phyloP scores from a whole-genome alignment of 2,797 vertebrate genomes.

The Chelmon rostratus region DNA sequence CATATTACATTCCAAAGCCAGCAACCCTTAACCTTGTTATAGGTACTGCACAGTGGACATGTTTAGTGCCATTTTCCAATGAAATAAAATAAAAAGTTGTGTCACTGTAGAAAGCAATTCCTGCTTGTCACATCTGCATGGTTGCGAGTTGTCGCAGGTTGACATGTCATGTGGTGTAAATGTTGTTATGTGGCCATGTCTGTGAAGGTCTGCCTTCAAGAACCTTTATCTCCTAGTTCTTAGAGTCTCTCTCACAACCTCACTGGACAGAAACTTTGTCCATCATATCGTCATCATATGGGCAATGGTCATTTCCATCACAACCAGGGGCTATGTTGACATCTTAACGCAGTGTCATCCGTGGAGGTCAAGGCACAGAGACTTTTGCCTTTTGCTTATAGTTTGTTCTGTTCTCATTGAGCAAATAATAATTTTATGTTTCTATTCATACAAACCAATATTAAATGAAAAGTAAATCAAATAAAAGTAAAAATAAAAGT shows the following conservation, averaged over 20 bases:
- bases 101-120: background rate
- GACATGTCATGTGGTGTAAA: background rate
- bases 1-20: constrained; percentile 22
- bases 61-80: background rate
- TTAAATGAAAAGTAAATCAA: too few species aligned
- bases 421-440: too few species aligned
- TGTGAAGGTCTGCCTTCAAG: too few species aligned
- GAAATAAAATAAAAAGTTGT: too few species aligned
- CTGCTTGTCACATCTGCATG: background rate
- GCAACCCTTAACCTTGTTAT: too few species aligned
- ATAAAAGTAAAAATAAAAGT: too few species aligned
- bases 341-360: background rate
- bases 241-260: background rate
- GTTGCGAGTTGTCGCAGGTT: background rate
- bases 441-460: too few species aligned
- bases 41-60: background rate
- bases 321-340: background rate
- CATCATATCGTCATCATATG: background rate
- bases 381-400: background rate
- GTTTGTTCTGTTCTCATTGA: too few species aligned
- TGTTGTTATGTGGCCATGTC: too few species aligned
- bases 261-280: background rate
- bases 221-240: background rate
- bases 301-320: background rate
- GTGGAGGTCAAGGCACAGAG: background rate